phyloP scores from a whole-genome alignment of 2,888 invertebrate genomes.

The Sceliomorpha sp. region DNA sequence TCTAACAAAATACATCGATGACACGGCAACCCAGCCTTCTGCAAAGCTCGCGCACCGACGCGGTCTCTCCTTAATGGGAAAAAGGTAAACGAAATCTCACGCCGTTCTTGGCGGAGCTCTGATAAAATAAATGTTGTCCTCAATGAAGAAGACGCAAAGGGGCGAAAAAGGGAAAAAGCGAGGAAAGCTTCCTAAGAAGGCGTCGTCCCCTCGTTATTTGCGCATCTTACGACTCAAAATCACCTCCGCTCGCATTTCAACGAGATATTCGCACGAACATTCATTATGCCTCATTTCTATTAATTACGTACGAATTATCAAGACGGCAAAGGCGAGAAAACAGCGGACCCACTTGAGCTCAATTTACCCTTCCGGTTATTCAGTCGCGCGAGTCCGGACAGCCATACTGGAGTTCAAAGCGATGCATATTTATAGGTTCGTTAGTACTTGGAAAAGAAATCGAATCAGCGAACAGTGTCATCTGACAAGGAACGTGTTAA shows the following conservation, averaged over 20 bases:
- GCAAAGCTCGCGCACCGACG: constrained; percentile 62
- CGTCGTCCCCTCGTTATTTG: constrained; percentile 14
- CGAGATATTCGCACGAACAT: constrained; percentile 17
- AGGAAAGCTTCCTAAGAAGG: constrained; percentile 38
- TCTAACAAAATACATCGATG: constrained; percentile 68
- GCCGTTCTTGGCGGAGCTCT: constrained; percentile 63
- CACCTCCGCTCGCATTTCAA: constrained; percentile 11
- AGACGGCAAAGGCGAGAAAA: constrained; percentile 43
- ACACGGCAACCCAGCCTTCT: constrained; percentile 65
- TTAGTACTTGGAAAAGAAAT: constrained; percentile 57
- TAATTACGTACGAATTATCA: constrained; percentile 52
- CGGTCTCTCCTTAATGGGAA: constrained; percentile 68
- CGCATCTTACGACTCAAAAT: constrained; percentile 20
- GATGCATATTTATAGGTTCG: constrained; percentile 70
- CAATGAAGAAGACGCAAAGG: constrained; percentile 28
- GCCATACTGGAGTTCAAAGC: constrained; percentile 64
- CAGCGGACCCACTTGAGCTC: constrained; percentile 37
- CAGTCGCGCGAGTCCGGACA: constrained; percentile 56
- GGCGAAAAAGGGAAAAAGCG: constrained; percentile 44
- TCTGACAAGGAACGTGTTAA: constrained; percentile 23
- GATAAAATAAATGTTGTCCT: constrained; percentile 67
- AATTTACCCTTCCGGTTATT: constrained; percentile 63
- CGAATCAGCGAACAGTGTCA: constrained; percentile 41
- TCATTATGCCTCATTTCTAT: constrained; percentile 46
- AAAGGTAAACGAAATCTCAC: constrained; percentile 73